These are phyloP conservation scores for Eristalis arbustorum DNA, from an alignment of 2,888 invertebrate genomes.

Conservation along the genomic window DNA sequence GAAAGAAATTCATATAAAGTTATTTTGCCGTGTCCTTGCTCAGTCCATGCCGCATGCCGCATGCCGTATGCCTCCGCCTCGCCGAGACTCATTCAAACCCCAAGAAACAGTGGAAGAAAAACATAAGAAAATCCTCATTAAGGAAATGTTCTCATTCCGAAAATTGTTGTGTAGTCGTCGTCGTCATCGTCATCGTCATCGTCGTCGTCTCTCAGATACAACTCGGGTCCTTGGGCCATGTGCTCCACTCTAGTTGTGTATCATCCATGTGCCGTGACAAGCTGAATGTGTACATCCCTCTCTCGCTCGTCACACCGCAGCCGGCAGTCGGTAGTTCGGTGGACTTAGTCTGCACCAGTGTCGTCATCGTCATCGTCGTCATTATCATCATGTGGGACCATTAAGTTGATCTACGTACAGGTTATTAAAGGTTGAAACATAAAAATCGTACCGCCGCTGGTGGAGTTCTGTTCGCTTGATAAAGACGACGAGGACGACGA, in stretches of 20 bases:
- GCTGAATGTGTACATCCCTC: constrained; percentile 42
- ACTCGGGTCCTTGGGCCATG: constrained; percentile 62
- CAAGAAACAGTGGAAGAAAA: not conserved
- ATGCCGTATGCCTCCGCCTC: no score
- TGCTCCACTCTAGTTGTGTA: constrained; percentile 19
- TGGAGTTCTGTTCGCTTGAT: constrained; percentile 23
- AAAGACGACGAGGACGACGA: not conserved
- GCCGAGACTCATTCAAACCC: constrained; percentile 16
- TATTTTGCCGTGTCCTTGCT: constrained; percentile 26
- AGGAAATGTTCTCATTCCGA: constrained; percentile 63
- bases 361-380: not conserved
- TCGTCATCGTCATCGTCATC: not conserved
- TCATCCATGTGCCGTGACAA: constrained; percentile 35
- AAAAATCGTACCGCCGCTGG: constrained; percentile 62
- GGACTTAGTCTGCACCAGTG: constrained; percentile 32
- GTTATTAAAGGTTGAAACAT: constrained; percentile 70
- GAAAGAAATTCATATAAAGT: constrained; percentile 23
- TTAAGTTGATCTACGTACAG: constrained; percentile 67
- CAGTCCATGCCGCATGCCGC: no score
- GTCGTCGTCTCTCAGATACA: constrained; percentile 20
- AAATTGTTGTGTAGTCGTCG: constrained; percentile 31
- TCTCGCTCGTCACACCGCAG: constrained; percentile 21
- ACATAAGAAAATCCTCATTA: constrained; percentile 63
- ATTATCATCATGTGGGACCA: constrained; percentile 58
- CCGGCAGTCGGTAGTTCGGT: constrained; percentile 17